phyloP scores from a whole-genome alignment of 2,113 vertebrate species.

The human (Homo sapiens) region GRCh38 chr18:12429501-12430000 shows the following conservation, averaged over 20 bases:
- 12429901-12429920: not conserved
- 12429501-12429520: not conserved
- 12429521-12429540: rapidly evolving
- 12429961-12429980: too few species aligned
- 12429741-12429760: not conserved
- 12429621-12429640: not conserved
- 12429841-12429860: not conserved
- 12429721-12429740: not conserved
- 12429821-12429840: not conserved
- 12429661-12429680: not conserved
- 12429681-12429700: not conserved
- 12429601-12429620: not conserved
- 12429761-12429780: not conserved
- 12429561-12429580: rapidly evolving
- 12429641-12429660: not conserved
- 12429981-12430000: too few species aligned
- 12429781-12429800: not conserved
- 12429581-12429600: not conserved
- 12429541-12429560: not conserved
- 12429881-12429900: not conserved
- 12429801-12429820: not conserved
- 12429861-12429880: not conserved
- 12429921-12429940: not conserved
- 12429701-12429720: not conserved
- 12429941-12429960: not conserved